Conservation (phyloP, 2,113 vertebrate genomes). For the Pteropus alecto region DNA sequence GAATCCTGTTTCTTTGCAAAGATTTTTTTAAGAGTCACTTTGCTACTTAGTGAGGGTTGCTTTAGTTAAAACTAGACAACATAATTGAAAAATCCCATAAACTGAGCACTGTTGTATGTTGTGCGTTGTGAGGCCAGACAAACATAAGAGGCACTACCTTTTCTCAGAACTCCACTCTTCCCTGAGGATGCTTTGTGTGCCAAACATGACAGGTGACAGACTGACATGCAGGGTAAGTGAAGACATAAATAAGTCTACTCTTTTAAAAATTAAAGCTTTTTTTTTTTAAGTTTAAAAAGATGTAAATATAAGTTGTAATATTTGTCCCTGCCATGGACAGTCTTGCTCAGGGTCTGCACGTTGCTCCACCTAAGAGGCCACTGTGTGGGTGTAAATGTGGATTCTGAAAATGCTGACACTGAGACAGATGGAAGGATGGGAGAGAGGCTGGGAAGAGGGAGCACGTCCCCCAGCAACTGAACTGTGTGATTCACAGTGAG, state of each 20-base stretch:
- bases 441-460: background rate
- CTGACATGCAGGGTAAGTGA: background rate
- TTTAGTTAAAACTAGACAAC: background rate
- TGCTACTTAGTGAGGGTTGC: background rate
- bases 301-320: background rate
- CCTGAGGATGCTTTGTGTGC: background rate
- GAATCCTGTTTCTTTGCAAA: background rate
- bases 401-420: background rate
- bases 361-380: background rate
- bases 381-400: background rate
- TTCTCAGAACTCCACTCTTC: background rate
- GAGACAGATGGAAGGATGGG: background rate
- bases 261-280: background rate
- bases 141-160: background rate
- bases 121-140: background rate
- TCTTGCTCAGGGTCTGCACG: background rate
- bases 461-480: accelerated
- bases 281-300: background rate
- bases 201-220: background rate
- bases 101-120: accelerated
- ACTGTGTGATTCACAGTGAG: background rate
- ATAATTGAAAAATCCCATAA: background rate
- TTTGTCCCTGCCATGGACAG: background rate
- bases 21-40: background rate
- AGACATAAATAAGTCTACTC: background rate